A percentile compares a stretch with the other conserved stretches of the same genome.
These are phyloP conservation scores for Dryadula phaetusa DNA, from an alignment of 2,888 invertebrate species.

Conservation along the genomic window DNA sequence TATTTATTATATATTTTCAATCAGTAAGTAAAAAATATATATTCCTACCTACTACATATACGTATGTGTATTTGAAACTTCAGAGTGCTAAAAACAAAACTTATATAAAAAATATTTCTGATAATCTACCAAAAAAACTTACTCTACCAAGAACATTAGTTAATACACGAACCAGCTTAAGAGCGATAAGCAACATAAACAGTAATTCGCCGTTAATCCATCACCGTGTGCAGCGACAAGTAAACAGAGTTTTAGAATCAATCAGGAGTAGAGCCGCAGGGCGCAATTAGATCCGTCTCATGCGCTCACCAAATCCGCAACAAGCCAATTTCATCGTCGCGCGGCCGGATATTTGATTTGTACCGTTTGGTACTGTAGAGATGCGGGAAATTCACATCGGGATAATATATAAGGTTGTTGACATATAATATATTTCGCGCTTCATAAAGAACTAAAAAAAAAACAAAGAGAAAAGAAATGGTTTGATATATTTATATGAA, in stretches of 20 bases:
- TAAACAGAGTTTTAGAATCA: slow-evolving; percentile 37
- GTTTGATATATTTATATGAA: not conserved
- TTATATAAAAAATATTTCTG: no score
- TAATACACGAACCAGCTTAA: not conserved
- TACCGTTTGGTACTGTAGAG: slow-evolving; percentile 10
- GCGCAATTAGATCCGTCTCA: slow-evolving; percentile 34
- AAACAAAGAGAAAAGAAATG: no score
- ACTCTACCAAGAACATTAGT: not conserved
- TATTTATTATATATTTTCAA: no score
- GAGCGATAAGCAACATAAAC: not conserved
- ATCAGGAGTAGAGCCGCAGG: slow-evolving; percentile 31
- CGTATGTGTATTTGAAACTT: no score
- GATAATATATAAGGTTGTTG: slow-evolving; percentile 14
- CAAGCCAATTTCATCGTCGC: slow-evolving; percentile 46
- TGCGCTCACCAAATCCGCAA: slow-evolving; percentile 34
- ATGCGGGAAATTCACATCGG: slow-evolving; percentile 1
- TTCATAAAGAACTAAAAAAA: not conserved
- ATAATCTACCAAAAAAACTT: no score
- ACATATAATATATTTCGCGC: not conserved
- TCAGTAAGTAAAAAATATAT: no score
- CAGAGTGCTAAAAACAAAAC: no score
- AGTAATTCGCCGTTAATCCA: slow-evolving; percentile 25
- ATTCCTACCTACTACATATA: no score
- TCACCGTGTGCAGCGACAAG: slow-evolving; percentile 26
- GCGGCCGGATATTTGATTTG: slow-evolving; percentile 46